Evolutionary conservation across 2,888 invertebrate genomes (phyloP), one percentile per base, ranked within the genome.

Genomic region (Mylabris sibirica): DNA sequence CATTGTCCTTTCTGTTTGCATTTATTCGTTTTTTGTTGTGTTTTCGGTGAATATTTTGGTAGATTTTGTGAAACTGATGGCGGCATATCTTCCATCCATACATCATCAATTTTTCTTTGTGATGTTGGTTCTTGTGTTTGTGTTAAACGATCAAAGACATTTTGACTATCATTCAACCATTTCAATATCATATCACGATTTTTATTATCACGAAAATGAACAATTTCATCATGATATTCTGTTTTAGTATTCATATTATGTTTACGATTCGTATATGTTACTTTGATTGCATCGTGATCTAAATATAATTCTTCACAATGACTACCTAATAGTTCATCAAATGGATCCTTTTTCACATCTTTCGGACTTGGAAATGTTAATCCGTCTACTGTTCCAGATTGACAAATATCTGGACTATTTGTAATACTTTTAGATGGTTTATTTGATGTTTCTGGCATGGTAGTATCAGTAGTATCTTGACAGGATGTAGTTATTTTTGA

Each of bases 121-220:
- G 65, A 64, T n/a, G 17, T 20, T 20, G 72, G 67, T 44, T 65
- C 71, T 70, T 78, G 78, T 17, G 77, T 78, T 63, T 74, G 74
- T 20, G 76, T 73, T 14, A 78, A 69, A 60, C 74, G 70, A 60
- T 80, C 79, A 65, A 80, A 80, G 66, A 68, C 73, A 64, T 81
- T 78, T 57, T 73, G 72, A 24, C 67, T 77, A 65, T 81, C 77
- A 49, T 77, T 74, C 41, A 81, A 68, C 81, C 81, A 82, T 35
- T 75, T 53, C 8, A 78, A 44, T 24, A 78, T 75, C 9, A 67
- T 68, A 9, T 64, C 44, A 65, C 72, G 76, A 59, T 72, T 76
- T 9, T 65, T 44, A 59, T 71, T 41, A 63, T 78, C 73, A 17
- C 75, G 64, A 68, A 79, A 78, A 22, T 75, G 66, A 11, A 74